These are phyloP conservation scores for Physella acuta DNA, from an alignment of 1,140 invertebrate species.

Conservation along the genomic window DNA sequence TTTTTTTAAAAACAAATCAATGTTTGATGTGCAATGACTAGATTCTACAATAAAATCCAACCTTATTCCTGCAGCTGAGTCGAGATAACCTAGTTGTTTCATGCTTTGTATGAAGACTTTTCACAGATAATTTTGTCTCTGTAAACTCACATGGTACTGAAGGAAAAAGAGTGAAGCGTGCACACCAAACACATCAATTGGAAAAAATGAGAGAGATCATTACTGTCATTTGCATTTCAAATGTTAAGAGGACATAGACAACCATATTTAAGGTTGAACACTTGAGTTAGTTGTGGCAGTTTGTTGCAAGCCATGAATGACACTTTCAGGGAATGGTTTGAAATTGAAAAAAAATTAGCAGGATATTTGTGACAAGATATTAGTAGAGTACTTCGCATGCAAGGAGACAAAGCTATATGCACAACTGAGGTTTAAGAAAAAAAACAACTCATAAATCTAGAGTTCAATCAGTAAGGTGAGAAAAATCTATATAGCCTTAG, in stretches of 20 bases:
- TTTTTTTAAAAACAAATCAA: too few relatives aligned
- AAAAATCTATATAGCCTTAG: too few relatives aligned
- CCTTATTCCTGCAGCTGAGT: constrained; percentile 15
- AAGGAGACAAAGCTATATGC: neutral
- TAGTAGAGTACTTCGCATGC: neutral
- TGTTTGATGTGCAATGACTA: neutral
- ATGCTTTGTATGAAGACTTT: constrained; percentile 23
- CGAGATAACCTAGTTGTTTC: constrained; percentile 17
- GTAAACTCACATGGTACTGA: constrained; percentile 18
- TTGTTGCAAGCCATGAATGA: neutral
- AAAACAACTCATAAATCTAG: too few relatives aligned
- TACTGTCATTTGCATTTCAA: neutral
- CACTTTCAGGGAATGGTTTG: neutral
- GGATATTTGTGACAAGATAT: neutral
- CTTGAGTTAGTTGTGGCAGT: neutral
- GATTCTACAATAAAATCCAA: constrained; percentile 6
- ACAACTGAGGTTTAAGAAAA: too few relatives aligned
- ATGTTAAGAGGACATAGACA: neutral
- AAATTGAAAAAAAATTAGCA: neutral
- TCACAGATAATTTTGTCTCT: constrained; percentile 22
- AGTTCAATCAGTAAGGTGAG: too few relatives aligned
- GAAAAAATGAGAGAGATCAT: constrained; percentile 7
- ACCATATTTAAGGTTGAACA: neutral
- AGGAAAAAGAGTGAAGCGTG: constrained; percentile 4
- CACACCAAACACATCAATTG: neutral